These are phyloP conservation scores for Notospermus geniculatus DNA, from an alignment of 1,140 invertebrate species.

Conservation along the genomic window DNA sequence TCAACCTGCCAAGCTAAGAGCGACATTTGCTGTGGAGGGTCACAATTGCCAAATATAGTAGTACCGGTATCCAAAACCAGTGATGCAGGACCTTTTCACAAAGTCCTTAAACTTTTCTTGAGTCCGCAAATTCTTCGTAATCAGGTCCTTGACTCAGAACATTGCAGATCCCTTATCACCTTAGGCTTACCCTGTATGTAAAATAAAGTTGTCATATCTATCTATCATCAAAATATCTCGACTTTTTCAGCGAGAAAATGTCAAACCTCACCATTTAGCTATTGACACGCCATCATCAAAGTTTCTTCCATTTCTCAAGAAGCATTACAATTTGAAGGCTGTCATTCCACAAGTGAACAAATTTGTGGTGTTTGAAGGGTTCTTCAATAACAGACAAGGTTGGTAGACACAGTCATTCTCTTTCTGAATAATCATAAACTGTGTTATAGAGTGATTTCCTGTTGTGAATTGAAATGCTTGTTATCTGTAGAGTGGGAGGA, in stretches of 20 bases:
- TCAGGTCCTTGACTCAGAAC: not conserved
- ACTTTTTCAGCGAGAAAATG: constrained; percentile 66
- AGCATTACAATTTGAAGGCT: constrained; percentile 73
- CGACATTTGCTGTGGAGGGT: too few relatives aligned
- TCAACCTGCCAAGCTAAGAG: too few relatives aligned
- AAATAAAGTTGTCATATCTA: not conserved
- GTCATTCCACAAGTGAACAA: constrained; percentile 82
- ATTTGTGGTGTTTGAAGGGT: constrained; percentile 82
- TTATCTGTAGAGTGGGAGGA: not conserved
- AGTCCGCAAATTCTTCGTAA: not conserved
- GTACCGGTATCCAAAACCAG: too few relatives aligned
- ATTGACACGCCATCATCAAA: constrained; percentile 88
- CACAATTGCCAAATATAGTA: too few relatives aligned
- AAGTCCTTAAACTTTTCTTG: not conserved
- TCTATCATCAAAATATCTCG: not conserved
- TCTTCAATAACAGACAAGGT: constrained; percentile 65
- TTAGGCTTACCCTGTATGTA: not conserved
- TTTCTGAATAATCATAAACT: not conserved
- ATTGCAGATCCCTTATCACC: not conserved
- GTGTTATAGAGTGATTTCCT: not conserved
- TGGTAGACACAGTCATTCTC: constrained; percentile 22
- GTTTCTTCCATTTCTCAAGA: constrained; percentile 77
- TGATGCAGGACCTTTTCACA: too few relatives aligned
- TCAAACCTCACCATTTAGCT: constrained; percentile 71
- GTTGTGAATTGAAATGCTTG: not conserved